Percentiles rank a stretch among this genome's conserved stretches.
phyloP scores from a whole-genome alignment of 2,888 invertebrate genomes.

The Catonia carolina region DNA sequence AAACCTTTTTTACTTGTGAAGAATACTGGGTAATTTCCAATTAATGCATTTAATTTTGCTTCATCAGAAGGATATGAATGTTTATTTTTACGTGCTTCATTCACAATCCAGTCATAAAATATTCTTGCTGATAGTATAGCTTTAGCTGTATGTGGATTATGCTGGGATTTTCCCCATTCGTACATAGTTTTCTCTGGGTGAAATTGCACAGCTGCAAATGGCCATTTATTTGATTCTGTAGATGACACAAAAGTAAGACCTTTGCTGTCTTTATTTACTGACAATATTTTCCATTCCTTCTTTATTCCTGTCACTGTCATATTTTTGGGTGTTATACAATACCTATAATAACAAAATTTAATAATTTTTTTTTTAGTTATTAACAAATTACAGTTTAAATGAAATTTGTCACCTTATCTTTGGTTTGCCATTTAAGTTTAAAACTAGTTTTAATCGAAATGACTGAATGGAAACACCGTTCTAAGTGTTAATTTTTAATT shows the following conservation, averaged over 20 bases:
- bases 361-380: too few relatives aligned
- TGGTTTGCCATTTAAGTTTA: too few relatives aligned
- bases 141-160: constrained; percentile 26
- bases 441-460: too few relatives aligned
- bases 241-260: constrained; percentile 66
- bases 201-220: constrained; percentile 81
- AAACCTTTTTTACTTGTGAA: constrained; percentile 50
- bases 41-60: constrained; percentile 52
- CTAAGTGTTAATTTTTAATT: too few relatives aligned
- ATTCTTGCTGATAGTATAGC: constrained; percentile 26
- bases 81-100: constrained; percentile 53
- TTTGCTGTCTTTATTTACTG: constrained; percentile 58
- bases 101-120: constrained; percentile 33
- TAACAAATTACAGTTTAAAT: too few relatives aligned
- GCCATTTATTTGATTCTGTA: constrained; percentile 61
- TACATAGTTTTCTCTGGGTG: constrained; percentile 84
- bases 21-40: constrained; percentile 60
- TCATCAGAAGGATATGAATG: constrained; percentile 50
- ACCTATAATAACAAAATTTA: too few relatives aligned
- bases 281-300: constrained; percentile 60
- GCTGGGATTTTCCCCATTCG: constrained; percentile 52
- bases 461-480: too few relatives aligned
- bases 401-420: too few relatives aligned
- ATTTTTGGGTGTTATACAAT: constrained; percentile 33
- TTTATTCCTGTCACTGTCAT: constrained; percentile 50